These are phyloP conservation scores for Trididemnum miniatum DNA, from an alignment of 23 tunicate species.

Conservation along the genomic window DNA sequence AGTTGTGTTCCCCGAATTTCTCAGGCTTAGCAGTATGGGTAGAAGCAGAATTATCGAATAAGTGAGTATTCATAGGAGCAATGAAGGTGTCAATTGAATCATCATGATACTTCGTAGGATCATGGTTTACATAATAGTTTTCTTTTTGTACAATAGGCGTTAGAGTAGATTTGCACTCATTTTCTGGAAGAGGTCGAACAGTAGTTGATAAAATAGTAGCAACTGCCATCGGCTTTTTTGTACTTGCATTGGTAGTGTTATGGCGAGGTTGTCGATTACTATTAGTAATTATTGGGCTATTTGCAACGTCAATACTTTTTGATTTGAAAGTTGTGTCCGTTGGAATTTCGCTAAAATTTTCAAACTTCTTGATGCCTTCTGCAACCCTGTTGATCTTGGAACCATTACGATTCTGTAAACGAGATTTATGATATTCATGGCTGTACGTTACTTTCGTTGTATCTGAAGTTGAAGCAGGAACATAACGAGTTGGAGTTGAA, in stretches of 20 bases:
- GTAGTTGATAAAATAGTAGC: conserved; percentile 22
- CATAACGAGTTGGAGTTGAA: conserved; percentile 5
- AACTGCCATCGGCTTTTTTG: conserved; percentile 21
- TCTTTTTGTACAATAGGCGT: background rate
- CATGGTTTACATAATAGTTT: background rate
- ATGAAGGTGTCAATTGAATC: background rate
- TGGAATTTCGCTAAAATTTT: conserved; percentile 42
- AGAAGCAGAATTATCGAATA: background rate
- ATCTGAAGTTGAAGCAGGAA: conserved; percentile 24
- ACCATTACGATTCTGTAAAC: background rate
- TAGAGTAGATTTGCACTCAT: background rate
- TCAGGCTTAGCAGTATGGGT: background rate
- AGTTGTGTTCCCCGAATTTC: background rate
- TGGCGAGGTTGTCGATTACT: background rate
- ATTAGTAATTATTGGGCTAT: background rate
- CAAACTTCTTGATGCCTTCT: conserved; percentile 77
- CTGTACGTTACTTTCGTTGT: conserved; percentile 67
- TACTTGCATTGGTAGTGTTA: background rate
- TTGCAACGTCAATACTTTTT: no score
- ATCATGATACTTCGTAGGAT: background rate
- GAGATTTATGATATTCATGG: conserved; percentile 47
- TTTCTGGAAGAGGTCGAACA: background rate
- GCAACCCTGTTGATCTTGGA: conserved; percentile 45
- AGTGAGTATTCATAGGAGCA: background rate
- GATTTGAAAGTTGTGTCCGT: background rate